Conservation (phyloP, 2,797 vertebrate species). For the Anas bernieri region DNA sequence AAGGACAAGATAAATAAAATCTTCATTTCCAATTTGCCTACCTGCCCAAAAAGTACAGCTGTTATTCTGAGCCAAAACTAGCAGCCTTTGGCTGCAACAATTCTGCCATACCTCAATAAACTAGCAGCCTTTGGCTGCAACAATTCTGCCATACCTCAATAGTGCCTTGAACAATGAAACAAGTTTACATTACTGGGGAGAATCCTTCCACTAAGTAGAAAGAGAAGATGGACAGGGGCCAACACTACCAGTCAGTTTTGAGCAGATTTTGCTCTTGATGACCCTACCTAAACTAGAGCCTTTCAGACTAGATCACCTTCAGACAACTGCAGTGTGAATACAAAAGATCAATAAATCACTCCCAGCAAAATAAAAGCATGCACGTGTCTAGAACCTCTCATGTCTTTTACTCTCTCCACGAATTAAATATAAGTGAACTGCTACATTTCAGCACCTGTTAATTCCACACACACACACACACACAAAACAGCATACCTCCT, state of each 20-base stretch:
- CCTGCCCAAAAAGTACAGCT: background rate
- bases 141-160: background rate
- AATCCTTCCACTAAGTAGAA: background rate
- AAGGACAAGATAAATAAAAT: background rate
- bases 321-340: background rate
- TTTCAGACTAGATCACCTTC: background rate
- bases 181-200: background rate
- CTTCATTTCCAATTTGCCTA: background rate
- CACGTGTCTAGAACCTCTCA: background rate
- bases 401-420: background rate
- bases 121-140: background rate
- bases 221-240: background rate
- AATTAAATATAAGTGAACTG: background rate
- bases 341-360: slow-evolving; percentile 11
- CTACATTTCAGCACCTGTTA: background rate
- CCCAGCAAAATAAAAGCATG: background rate
- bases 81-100: background rate
- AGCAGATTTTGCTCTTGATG: background rate
- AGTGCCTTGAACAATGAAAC: background rate
- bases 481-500: background rate
- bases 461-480: background rate
- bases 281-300: background rate
- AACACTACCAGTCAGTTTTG: background rate
- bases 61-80: background rate
- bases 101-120: background rate